Evolutionary conservation across 2,888 invertebrate species (phyloP), one percentile per base, ranked within the genome.

Genomic region (Taphrorychus bicolor): DNA sequence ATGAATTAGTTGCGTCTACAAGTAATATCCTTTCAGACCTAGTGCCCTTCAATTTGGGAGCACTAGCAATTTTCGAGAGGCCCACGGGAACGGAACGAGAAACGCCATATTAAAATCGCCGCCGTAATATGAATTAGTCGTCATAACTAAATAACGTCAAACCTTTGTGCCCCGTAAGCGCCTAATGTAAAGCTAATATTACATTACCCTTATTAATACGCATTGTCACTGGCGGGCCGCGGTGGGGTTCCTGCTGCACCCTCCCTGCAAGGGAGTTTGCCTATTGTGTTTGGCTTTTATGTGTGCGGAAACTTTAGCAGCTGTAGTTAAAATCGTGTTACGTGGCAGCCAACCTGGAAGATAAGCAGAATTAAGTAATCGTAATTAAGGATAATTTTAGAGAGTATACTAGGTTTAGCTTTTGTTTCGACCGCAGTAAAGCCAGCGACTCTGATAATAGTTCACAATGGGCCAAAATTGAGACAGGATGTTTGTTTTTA

Each of bases 291-390:
- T 52, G 52, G 52, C 22, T 22, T 52, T 52, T 52, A 52, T 52
- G 52, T 52, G 17, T 18, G 22, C 19, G 21, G 21, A 22, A 52
- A 52, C 5, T 22, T 52, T 52, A n/a, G n/a, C 19, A 18, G 22
- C 22, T n/a, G n/a, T 52, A 21, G 52, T 52, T 52, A 52, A 52
- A 52, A 21, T 52, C 52, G 19, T 52, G 52, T 52, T 52, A 52
- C 21, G 19, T 52, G 52, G 19, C 45, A 17, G 18, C 45, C 2
- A 45, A 32, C 32, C 32, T 32, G 32, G 32, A 32, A 32, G 32
- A 32, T 32, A 32, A 32, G 32, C 32, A 7, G 45, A 18, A 45
- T 17, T 17, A 45, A 45, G 45, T 45, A 18, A 17, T 17, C 14
- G 45, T 45, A 45, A 45, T 45, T 45, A 45, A 45, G 11, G 32